Evolutionary conservation across 2,888 invertebrate species (phyloP).

Genomic region (Temnothorax rugatulus): DNA sequence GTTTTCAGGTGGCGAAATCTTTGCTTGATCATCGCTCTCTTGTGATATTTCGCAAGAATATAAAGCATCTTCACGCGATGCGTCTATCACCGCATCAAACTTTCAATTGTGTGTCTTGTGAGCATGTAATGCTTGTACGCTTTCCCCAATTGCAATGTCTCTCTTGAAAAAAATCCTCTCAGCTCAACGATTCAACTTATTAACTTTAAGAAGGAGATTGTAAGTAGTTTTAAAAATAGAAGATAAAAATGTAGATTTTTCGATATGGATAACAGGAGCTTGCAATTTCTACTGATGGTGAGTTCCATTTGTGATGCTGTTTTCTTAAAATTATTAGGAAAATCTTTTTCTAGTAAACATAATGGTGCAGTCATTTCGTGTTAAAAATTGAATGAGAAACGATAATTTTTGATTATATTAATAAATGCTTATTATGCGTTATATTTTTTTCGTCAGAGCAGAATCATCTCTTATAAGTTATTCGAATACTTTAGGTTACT

Average conservation of each 20-base stretch:
- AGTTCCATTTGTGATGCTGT: background rate
- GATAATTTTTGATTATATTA: background rate
- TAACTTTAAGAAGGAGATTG: background rate
- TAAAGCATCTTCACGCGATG: slow-evolving; percentile 62
- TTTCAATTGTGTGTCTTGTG: slow-evolving; percentile 27
- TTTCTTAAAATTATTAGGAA: background rate
- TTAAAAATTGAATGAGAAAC: background rate
- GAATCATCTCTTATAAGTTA: background rate
- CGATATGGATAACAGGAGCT: background rate
- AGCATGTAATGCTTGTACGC: slow-evolving; percentile 4
- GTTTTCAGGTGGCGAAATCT: slow-evolving; percentile 58
- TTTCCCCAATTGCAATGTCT: slow-evolving; percentile 30
- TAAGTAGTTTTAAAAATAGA: background rate
- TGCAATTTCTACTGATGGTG: background rate
- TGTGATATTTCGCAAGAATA: slow-evolving; percentile 67
- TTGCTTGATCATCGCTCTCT: slow-evolving; percentile 55
- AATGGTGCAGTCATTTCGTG: background rate
- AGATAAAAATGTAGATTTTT: background rate
- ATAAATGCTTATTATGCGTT: background rate
- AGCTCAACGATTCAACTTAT: background rate
- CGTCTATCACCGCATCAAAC: slow-evolving; percentile 34
- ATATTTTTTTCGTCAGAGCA: background rate
- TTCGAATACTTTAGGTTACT: background rate
- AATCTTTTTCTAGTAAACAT: background rate
- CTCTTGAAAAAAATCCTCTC: background rate